phyloP scores from a whole-genome alignment of 1,140 invertebrate genomes.

The Cotesia chilonis region DNA sequence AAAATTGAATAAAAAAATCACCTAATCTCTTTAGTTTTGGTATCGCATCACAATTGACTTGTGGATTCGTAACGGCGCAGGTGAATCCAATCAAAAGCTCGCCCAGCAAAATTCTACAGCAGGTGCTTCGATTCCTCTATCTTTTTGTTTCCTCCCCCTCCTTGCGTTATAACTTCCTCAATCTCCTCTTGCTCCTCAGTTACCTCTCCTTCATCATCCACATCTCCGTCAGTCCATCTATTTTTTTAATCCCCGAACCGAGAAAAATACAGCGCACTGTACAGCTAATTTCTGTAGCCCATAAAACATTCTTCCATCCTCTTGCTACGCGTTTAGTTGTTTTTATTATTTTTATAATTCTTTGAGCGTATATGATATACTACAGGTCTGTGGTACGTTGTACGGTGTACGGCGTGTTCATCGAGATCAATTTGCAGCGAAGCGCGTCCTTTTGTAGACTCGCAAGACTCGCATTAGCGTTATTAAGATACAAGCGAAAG shows the following conservation, averaged over 20 bases:
- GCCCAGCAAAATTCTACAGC: constrained; percentile 36
- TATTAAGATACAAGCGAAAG: constrained; percentile 17
- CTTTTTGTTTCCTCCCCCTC: constrained; percentile 32
- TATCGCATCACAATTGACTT: constrained; percentile 29
- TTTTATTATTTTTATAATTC: constrained; percentile 38
- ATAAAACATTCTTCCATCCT: constrained; percentile 43
- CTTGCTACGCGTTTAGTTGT: constrained; percentile 9
- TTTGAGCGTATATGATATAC: background rate
- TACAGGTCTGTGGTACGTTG: too few relatives aligned
- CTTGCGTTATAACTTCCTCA: too few relatives aligned
- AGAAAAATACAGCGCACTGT: constrained; percentile 19
- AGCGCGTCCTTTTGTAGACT: constrained; percentile 24
- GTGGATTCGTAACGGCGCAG: constrained; percentile 43
- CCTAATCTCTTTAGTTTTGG: constrained; percentile 13
- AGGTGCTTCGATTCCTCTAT: constrained; percentile 43
- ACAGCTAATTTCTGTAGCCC: constrained; percentile 44
- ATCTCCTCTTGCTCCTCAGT: background rate
- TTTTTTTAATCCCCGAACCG: constrained; percentile 5
- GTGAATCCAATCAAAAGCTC: constrained; percentile 52
- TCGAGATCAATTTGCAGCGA: constrained; percentile 24
- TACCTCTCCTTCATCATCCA: constrained; percentile 9
- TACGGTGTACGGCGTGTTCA: background rate
- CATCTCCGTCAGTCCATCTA: background rate
- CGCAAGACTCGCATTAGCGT: constrained; percentile 35
- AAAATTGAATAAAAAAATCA: too few relatives aligned